These are phyloP conservation scores for Ondatra zibethicus DNA, from an alignment of 2,113 vertebrate genomes.

Conservation along the genomic window DNA sequence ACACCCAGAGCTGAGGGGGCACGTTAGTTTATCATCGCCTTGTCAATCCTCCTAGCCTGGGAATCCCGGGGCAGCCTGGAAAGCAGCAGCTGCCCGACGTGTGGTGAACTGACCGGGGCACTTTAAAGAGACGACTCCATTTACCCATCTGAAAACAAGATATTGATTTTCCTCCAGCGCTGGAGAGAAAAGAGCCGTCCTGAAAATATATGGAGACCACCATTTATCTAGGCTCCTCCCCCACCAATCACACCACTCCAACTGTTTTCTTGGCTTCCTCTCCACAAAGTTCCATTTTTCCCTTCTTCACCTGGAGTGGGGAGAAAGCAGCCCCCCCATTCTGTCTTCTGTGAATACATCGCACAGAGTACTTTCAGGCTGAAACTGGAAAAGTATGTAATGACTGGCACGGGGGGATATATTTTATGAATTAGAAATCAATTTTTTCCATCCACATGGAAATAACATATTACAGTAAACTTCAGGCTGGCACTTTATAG, in stretches of 20 bases:
- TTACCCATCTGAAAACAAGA: conserved; percentile 90
- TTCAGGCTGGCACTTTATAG: conserved; percentile 70
- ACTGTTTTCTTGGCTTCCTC: conserved; percentile 79
- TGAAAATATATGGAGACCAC: conserved; percentile 80
- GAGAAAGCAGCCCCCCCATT: conserved; percentile 58
- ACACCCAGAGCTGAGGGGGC: conserved; percentile 96
- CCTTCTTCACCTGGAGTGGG: conserved; percentile 77
- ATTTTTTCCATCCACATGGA: conserved; percentile 72
- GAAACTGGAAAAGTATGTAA: conserved; percentile 60
- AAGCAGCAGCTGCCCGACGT: conserved; percentile 98
- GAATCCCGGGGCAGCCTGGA: conserved; percentile 95
- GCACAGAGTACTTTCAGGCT: conserved; percentile 62
- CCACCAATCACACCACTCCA: conserved; percentile 78
- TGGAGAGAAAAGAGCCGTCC: conserved; percentile 79
- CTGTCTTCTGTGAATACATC: conserved; percentile 62
- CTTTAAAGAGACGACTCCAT: conserved; percentile 88
- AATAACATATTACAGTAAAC: conserved; percentile 69
- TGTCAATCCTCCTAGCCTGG: conserved; percentile 99
- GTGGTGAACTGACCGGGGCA: conserved; percentile 90
- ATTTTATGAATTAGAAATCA: conserved; percentile 78
- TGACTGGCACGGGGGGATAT: conserved; percentile 58
- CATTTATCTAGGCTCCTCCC: conserved; percentile 77
- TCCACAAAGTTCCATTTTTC: conserved; percentile 76
- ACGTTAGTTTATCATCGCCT: conserved; percentile 99
- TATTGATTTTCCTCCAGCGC: conserved; percentile 88